These are phyloP conservation scores for Meriones psammophilus DNA, from an alignment of 2,797 vertebrate genomes.

Conservation along the genomic window DNA sequence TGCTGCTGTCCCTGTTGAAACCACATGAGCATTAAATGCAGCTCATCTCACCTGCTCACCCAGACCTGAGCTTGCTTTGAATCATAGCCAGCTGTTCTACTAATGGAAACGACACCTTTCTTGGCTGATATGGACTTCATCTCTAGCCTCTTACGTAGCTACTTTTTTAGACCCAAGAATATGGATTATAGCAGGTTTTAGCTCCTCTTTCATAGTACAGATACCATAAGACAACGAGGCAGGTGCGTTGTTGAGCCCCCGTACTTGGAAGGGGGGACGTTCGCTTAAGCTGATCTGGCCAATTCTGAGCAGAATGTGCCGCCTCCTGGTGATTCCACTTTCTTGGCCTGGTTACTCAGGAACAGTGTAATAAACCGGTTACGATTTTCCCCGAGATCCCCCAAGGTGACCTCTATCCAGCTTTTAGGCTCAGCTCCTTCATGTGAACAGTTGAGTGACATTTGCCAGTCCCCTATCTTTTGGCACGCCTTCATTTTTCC, in stretches of 20 bases:
- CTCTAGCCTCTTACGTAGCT: background rate
- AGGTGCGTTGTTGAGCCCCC: background rate
- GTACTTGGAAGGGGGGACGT: background rate
- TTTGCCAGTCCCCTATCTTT: constrained; percentile 61
- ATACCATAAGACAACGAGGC: background rate
- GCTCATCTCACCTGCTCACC: background rate
- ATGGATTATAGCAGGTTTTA: background rate
- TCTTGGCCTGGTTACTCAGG: constrained; percentile 28
- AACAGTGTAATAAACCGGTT: constrained; percentile 41
- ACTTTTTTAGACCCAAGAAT: background rate
- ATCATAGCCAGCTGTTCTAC: background rate
- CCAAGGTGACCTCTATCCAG: constrained; percentile 35
- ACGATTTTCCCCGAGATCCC: constrained; percentile 29
- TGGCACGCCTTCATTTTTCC: constrained; percentile 69
- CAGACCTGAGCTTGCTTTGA: background rate
- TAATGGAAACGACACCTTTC: constrained; percentile 20
- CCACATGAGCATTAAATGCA: background rate
- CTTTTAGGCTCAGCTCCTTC: constrained; percentile 48
- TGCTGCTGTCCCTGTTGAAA: background rate
- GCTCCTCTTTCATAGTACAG: background rate
- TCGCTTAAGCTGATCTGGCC: background rate
- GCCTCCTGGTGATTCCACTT: constrained; percentile 12
- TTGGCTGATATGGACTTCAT: background rate
- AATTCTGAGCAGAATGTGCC: constrained; percentile 36
- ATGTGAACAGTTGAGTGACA: constrained; percentile 68